Conservation (phyloP, 2,797 vertebrate species). For the Rhinatrema bivittatum region DNA sequence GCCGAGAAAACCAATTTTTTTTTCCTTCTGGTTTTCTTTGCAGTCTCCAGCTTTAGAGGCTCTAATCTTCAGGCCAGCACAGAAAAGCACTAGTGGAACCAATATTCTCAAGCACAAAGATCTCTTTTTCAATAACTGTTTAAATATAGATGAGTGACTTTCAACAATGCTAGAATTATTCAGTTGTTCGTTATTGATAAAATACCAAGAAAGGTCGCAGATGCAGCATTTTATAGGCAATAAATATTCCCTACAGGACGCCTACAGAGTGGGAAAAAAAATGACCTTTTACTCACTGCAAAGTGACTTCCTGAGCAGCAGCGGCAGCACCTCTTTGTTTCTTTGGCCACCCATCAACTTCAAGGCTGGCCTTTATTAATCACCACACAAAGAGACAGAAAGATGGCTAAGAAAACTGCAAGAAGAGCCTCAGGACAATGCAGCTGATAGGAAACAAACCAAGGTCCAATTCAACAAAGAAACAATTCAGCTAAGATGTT, state of each 20-base stretch:
- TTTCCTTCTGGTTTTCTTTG: too few relatives aligned
- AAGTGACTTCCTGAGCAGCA: constrained; percentile 30
- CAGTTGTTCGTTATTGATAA: constrained; percentile 40
- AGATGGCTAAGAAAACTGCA: constrained; percentile 8
- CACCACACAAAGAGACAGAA: constrained; percentile 5
- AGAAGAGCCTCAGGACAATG: background rate
- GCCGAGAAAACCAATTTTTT: too few relatives aligned
- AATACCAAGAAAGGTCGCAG: constrained; percentile 39
- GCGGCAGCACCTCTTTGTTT: constrained; percentile 28
- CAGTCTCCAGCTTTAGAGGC: too few relatives aligned
- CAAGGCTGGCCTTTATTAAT: constrained; percentile 36
- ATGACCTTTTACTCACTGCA: constrained; percentile 31
- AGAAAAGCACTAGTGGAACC: too few relatives aligned
- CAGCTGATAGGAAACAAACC: constrained; percentile 1
- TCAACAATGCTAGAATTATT: constrained; percentile 33
- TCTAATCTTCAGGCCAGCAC: too few relatives aligned
- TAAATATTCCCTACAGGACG: constrained; percentile 40
- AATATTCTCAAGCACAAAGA: constrained; percentile 8
- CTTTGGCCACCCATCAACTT: constrained; percentile 26
- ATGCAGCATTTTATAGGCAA: constrained; percentile 34
- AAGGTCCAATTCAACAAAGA: background rate
- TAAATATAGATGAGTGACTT: constrained; percentile 47
- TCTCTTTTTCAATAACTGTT: constrained; percentile 17
- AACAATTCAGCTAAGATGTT: background rate
- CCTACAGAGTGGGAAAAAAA: constrained; percentile 26